Conservation (phyloP, 2,888 invertebrate genomes). For the Amphiduros pacificus region DNA sequence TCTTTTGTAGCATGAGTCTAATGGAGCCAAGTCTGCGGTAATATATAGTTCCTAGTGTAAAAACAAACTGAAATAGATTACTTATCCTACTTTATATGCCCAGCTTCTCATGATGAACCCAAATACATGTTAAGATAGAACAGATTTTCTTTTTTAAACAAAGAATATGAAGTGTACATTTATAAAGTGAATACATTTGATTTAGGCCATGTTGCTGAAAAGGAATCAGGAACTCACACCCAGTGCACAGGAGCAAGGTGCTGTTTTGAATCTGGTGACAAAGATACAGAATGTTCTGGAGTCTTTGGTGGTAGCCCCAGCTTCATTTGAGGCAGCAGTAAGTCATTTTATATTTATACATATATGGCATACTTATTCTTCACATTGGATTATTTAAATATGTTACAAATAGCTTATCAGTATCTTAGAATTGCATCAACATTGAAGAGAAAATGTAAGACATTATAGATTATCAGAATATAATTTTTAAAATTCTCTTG, state of each 20-base stretch:
- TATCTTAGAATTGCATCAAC: neutral
- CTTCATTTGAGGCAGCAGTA: constrained; percentile 72
- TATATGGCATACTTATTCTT: neutral
- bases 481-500: neutral
- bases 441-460: neutral
- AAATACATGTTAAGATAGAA: too few species aligned
- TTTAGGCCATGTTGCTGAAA: constrained; percentile 79
- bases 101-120: too few species aligned
- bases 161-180: too few species aligned
- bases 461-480: neutral
- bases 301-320: constrained; percentile 90
- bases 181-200: too few species aligned
- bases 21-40: too few species aligned
- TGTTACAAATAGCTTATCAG: neutral
- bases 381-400: neutral
- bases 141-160: too few species aligned
- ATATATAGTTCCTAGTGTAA: too few species aligned
- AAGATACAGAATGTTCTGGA: constrained; percentile 94
- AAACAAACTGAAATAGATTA: too few species aligned
- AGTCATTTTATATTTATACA: constrained; percentile 4
- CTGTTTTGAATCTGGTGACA: constrained; percentile 88
- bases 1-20: too few species aligned
- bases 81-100: too few species aligned
- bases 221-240: constrained; percentile 91
- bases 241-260: constrained; percentile 85